Percentiles rank a stretch among this genome's conserved stretches.
phyloP scores from a whole-genome alignment of 2,797 vertebrate species.

The Hemitrygon akajei region DNA sequence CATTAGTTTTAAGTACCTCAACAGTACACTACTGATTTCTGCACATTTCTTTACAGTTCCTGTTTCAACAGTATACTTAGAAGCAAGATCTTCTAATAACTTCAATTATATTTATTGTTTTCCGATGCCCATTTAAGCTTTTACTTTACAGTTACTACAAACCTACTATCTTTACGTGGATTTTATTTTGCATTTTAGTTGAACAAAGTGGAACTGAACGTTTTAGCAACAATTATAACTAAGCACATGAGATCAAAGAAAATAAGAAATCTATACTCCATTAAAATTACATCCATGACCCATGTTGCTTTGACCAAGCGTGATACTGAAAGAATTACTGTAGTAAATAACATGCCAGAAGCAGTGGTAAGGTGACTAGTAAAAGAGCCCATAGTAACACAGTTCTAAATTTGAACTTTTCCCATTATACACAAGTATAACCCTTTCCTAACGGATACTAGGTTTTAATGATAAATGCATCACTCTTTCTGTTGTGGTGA shows the following conservation, averaged over 20 bases:
- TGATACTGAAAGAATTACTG: background rate
- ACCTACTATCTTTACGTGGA: background rate
- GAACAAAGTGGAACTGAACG: background rate
- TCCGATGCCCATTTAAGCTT: background rate
- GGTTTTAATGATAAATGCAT: background rate
- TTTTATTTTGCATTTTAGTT: background rate
- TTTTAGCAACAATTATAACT: background rate
- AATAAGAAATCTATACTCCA: background rate
- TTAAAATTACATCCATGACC: slow-evolving; percentile 1
- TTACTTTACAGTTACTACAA: slow-evolving; percentile 6
- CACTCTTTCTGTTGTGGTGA: too few species aligned
- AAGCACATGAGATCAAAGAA: background rate
- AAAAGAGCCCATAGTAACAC: background rate
- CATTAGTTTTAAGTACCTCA: background rate
- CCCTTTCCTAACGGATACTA: background rate
- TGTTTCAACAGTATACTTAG: background rate
- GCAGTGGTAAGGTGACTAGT: background rate
- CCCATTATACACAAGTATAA: background rate
- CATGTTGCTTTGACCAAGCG: background rate
- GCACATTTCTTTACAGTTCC: background rate
- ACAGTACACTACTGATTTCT: background rate
- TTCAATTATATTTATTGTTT: background rate
- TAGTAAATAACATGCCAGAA: background rate
- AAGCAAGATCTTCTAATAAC: background rate
- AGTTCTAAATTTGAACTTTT: background rate